These are phyloP conservation scores for Acheta domesticus DNA, from an alignment of 2,888 invertebrate species.

Conservation along the genomic window DNA sequence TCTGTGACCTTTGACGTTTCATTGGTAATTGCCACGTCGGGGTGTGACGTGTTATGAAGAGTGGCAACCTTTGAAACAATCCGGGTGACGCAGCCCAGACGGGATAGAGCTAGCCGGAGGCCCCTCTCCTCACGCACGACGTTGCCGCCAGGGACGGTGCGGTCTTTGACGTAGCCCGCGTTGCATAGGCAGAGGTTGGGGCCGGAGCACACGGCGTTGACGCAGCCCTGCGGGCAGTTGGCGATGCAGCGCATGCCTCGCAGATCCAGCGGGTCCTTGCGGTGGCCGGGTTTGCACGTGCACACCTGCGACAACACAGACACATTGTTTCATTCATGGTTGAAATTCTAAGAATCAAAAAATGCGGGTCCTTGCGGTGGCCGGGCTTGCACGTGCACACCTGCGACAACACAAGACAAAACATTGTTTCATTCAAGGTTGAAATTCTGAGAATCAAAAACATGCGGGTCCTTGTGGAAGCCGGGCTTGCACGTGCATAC, in stretches of 20 bases:
- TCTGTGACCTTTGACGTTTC: too few relatives aligned
- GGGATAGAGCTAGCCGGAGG: too few relatives aligned
- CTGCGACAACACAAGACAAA: too few relatives aligned
- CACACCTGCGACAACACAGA: slow-evolving; percentile 19
- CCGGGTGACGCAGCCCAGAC: too few relatives aligned
- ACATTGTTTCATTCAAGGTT: too few relatives aligned
- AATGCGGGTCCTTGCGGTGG: too few relatives aligned
- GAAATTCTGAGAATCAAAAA: too few relatives aligned
- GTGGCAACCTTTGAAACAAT: too few relatives aligned
- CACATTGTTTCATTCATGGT: not conserved
- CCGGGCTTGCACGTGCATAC: slow-evolving; percentile 45
- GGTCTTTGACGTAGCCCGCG: slow-evolving; percentile 62
- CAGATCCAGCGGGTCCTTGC: slow-evolving; percentile 43
- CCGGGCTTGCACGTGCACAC: too few relatives aligned
- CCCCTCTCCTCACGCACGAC: slow-evolving; percentile 29
- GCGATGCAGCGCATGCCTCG: slow-evolving; percentile 48
- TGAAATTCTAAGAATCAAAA: too few relatives aligned
- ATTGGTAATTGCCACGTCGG: too few relatives aligned
- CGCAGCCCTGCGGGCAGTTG: slow-evolving; percentile 64
- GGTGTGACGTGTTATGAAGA: too few relatives aligned
- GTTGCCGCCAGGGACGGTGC: slow-evolving; percentile 52
- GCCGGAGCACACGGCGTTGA: slow-evolving; percentile 67
- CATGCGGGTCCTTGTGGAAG: slow-evolving; percentile 46
- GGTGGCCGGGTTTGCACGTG: slow-evolving; percentile 47
- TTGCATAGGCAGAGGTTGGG: slow-evolving; percentile 74